Evolutionary conservation across 1,140 invertebrate genomes (phyloP).

Genomic region (Brachionus angularis): DNA sequence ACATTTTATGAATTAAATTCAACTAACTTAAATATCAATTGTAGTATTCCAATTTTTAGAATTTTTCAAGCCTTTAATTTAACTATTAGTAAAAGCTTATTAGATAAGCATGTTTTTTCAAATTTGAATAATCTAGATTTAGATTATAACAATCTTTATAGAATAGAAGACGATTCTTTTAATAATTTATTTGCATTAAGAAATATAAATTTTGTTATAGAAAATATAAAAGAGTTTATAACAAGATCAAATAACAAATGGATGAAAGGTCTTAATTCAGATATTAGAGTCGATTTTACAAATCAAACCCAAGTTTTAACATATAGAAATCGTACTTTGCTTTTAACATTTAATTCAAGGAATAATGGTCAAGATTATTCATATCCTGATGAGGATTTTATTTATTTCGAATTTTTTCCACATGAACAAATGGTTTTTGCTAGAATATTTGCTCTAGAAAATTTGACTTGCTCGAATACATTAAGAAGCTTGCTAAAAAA

Average conservation of each 20-base stretch:
- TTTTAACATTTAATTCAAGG: constrained; percentile 23
- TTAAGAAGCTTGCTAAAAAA: constrained; percentile 7
- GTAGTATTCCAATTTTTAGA: too few species aligned
- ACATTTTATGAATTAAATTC: too few species aligned
- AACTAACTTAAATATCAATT: too few species aligned
- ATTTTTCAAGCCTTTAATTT: too few species aligned
- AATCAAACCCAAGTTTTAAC: background rate
- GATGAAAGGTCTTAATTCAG: background rate
- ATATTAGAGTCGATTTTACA: background rate
- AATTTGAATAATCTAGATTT: too few species aligned
- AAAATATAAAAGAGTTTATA: background rate
- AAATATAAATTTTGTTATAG: too few species aligned
- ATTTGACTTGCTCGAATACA: background rate
- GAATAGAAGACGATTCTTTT: too few species aligned
- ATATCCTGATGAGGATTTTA: background rate
- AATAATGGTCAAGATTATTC: background rate
- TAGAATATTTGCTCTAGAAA: background rate
- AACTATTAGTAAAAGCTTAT: too few species aligned
- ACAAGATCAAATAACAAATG: constrained; percentile 2
- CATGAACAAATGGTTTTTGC: constrained; percentile 23
- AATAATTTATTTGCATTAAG: too few species aligned
- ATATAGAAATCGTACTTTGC: background rate
- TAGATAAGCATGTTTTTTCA: too few species aligned
- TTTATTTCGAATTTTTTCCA: constrained; percentile 3
- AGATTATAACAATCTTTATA: too few species aligned